Base-by-base conservation (phyloP, 1,140 invertebrate genomes). In the Drosophila grimshawi region DNA sequence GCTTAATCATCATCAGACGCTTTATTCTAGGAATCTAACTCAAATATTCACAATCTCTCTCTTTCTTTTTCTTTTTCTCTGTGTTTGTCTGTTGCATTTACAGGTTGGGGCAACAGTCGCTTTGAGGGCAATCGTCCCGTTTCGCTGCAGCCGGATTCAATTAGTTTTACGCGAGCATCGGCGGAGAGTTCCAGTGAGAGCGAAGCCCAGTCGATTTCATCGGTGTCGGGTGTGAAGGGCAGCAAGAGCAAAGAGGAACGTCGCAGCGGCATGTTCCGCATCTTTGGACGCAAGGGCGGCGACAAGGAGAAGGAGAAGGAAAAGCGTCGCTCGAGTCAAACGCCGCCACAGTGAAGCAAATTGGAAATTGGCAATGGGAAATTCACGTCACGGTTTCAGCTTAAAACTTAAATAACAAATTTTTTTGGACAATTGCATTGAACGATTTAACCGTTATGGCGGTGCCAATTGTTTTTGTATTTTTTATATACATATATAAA, bases 161-260 rank as follows among this genome's bases (percentile, higher is more conserved):
- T 92, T 7, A 90, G 81, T 56, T 86, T 90, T 35, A 91, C 86
- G 32, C 80, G 92, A 19, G 85, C 83, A 3, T 92, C 92, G 2
- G 92, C 92, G 4, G 92, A 92, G 57, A 92, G 92, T 41, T 92
- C 92, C 27, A 92, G 92, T 69, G 92, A 92, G 66, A 92, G 92
- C 59, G 92, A 92, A 75, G 92, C 92, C 5, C 92, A 92, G 76
- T 92, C 91, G 6, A 92, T 91, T 53, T 92, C 91, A 52, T 92
- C 91, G 35, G 81, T 90, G 35, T 92, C 91, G 45, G 92, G 86
- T 2, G 91, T 92, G 7, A 92, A 92, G 70, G 90, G 91, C 61
- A 91, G 82, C 61, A 91, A 86, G 61, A 81, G 85, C 53, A 92
- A 92, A 66, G 92, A 92, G 48, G 92, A 92, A 55, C 86, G 90